phyloP scores from a whole-genome alignment of 2,113 vertebrate species.

The Mystacornis crossleyi region DNA sequence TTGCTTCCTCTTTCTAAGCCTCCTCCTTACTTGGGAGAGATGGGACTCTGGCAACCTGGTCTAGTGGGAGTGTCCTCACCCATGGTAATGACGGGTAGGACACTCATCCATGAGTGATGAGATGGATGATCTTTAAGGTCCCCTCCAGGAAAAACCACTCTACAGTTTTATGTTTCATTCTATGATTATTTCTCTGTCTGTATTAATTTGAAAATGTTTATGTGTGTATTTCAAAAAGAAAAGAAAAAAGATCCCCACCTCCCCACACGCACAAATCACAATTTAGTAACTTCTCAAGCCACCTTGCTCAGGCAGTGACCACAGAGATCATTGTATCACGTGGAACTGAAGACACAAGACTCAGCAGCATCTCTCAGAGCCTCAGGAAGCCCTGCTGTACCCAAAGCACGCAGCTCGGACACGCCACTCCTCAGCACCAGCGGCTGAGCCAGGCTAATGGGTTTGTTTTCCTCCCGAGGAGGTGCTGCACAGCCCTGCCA shows the following conservation, averaged over 20 bases:
- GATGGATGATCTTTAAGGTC: no score
- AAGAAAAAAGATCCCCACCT: neutral
- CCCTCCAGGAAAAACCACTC: neutral
- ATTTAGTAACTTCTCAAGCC: neutral
- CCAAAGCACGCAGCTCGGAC: fast-evolving
- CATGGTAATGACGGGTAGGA: no score
- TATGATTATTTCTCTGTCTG: neutral
- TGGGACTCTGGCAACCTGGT: neutral
- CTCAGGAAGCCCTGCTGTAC: neutral
- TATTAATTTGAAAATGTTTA: neutral
- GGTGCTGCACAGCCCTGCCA: neutral
- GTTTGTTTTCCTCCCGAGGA: neutral
- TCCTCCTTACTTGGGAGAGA: neutral
- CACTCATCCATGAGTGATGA: no score
- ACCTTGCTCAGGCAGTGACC: neutral
- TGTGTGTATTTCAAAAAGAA: neutral
- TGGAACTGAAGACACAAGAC: neutral
- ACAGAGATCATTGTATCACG: fast-evolving
- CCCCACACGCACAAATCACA: neutral
- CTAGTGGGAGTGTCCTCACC: neutral
- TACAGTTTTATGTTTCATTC: neutral
- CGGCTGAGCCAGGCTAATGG: neutral
- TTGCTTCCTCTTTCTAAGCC: neutral
- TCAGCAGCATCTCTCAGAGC: neutral
- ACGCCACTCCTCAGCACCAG: neutral